A percentile compares a stretch with the other conserved stretches of the same genome.
phyloP scores from a whole-genome alignment of 2,113 vertebrate genomes.

The Neogobius melanostomus region DNA sequence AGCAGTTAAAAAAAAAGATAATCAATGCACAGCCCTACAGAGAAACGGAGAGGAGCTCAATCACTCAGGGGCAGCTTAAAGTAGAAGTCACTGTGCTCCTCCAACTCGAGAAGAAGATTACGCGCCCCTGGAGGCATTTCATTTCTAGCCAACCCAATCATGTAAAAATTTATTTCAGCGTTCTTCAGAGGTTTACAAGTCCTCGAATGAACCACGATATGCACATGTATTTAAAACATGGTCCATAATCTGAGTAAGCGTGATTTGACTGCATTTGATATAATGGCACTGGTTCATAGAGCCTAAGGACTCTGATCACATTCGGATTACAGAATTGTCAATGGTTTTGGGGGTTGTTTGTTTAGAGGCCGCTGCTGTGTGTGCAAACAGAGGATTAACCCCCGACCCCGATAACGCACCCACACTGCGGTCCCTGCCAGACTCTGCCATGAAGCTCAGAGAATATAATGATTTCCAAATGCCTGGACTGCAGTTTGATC shows the following conservation, averaged over 20 bases:
- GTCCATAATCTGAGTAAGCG: not conserved
- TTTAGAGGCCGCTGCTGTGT: conserved; percentile 24
- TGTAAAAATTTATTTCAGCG: too few species aligned
- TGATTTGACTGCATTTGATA: not conserved
- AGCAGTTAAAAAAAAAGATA: too few species aligned
- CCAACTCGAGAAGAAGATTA: too few species aligned
- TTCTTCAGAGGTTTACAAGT: too few species aligned
- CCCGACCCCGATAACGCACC: conserved; percentile 34
- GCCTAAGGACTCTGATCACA: not conserved
- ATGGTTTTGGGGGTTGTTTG: not conserved
- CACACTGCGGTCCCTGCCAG: conserved; percentile 33
- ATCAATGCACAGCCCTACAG: too few species aligned
- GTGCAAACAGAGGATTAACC: conserved; percentile 26
- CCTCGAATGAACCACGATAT: not conserved
- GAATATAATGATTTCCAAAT: conserved; percentile 22
- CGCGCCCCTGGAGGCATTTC: too few species aligned
- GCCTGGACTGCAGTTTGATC: conserved; percentile 20
- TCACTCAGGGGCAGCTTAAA: too few species aligned
- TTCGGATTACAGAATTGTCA: not conserved
- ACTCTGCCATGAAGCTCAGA: conserved; percentile 24
- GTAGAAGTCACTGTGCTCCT: too few species aligned
- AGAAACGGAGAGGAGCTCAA: too few species aligned
- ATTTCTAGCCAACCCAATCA: too few species aligned
- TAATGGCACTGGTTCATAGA: not conserved
- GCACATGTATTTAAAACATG: not conserved